A percentile compares a stretch with the other conserved stretches of the same genome.
These are phyloP conservation scores for Phyllotreta striolata DNA, from an alignment of 2,888 invertebrate genomes.

Conservation along the genomic window DNA sequence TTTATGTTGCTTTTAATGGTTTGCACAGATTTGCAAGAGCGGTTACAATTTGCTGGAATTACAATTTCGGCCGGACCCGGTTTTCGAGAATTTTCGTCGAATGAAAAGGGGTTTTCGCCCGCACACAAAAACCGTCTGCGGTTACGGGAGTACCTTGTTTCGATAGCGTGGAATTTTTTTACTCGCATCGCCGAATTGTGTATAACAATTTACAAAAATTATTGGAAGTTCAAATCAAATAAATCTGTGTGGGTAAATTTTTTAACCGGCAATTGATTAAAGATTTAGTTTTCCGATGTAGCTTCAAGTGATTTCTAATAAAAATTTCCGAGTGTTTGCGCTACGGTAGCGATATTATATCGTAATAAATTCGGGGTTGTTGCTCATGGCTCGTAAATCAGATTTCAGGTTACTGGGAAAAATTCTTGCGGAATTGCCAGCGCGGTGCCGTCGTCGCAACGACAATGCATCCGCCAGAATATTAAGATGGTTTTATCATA, in stretches of 20 bases:
- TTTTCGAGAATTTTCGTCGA: conserved; percentile 20
- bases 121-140: too few relatives aligned
- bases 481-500: conserved; percentile 22
- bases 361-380: conserved; percentile 37
- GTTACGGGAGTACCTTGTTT: too few relatives aligned
- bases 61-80: conserved; percentile 15
- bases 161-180: too few relatives aligned
- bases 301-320: too few relatives aligned
- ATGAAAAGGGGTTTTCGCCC: conserved; percentile 8
- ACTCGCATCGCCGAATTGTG: too few relatives aligned
- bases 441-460: conserved; percentile 33
- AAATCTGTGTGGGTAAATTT: too few relatives aligned
- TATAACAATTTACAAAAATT: too few relatives aligned
- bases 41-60: conserved; percentile 27
- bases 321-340: not conserved
- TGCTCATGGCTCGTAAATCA: conserved; percentile 36
- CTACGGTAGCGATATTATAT: conserved; percentile 34
- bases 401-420: conserved; percentile 29
- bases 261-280: too few relatives aligned
- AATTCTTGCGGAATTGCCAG: conserved; percentile 35
- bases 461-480: conserved; percentile 38
- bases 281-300: too few relatives aligned
- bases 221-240: too few relatives aligned
- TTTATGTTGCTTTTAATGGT: conserved; percentile 26
- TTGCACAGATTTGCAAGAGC: conserved; percentile 26